Percentiles rank a stretch among this genome's conserved stretches.
Conservation (phyloP, 92 coral and sea anemone species). For the Parazoanthus atlanticus region DNA sequence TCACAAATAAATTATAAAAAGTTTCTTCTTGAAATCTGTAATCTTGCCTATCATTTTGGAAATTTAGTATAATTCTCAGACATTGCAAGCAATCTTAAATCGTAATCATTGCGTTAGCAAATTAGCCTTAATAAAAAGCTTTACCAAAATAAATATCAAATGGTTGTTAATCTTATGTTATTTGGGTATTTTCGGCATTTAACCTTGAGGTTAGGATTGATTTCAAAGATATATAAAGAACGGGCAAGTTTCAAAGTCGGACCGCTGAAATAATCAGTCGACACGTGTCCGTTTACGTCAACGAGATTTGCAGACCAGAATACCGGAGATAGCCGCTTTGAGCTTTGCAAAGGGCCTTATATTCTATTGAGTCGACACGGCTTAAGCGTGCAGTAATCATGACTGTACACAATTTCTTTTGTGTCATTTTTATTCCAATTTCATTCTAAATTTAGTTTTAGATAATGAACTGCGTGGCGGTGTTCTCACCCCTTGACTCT, state of each 20-base stretch:
- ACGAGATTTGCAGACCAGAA: background rate
- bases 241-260: background rate
- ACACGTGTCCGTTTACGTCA: slow-evolving; percentile 22
- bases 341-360: background rate
- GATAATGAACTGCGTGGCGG: slow-evolving; percentile 1
- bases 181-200: background rate
- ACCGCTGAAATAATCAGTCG: background rate
- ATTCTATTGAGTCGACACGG: background rate
- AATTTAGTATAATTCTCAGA: background rate
- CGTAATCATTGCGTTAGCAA: background rate
- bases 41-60: background rate
- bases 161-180: background rate
- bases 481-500: background rate
- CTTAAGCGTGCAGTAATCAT: background rate
- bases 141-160: background rate
- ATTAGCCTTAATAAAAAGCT: background rate
- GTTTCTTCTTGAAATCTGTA: background rate
- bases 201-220: background rate
- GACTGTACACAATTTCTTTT: slow-evolving; percentile 15
- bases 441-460: slow-evolving; percentile 20
- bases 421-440: background rate
- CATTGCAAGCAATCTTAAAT: background rate
- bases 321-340: background rate
- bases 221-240: background rate
- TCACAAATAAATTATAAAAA: background rate